Evolutionary conservation across 2,113 vertebrate species (phyloP).

Genomic region (Sphaerodactylus townsendi): DNA sequence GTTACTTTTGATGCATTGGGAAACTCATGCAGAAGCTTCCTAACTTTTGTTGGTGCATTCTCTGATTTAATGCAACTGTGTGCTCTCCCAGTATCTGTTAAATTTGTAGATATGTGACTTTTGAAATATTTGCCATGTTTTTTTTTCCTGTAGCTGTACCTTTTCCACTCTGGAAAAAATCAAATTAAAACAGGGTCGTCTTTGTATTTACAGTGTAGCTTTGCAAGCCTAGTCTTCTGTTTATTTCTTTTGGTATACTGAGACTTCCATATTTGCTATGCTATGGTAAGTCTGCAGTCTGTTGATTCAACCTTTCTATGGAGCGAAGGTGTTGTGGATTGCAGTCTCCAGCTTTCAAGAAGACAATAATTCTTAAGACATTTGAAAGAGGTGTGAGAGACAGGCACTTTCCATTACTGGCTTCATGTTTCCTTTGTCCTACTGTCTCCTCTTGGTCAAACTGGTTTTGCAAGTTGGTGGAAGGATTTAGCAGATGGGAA

Average conservation of each 20-base stretch:
- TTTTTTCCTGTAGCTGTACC: neutral
- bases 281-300: too few relatives aligned
- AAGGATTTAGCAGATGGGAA: too few relatives aligned
- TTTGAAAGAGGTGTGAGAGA: neutral
- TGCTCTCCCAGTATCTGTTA: neutral
- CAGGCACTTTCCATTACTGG: neutral
- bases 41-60: neutral
- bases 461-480: neutral
- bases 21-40: neutral
- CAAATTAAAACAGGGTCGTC: neutral
- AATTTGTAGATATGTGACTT: neutral
- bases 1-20: neutral
- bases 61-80: neutral
- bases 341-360: too few relatives aligned
- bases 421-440: neutral
- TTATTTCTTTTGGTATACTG: neutral
- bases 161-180: neutral
- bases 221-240: neutral
- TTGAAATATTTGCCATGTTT: neutral
- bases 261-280: too few relatives aligned
- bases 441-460: neutral
- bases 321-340: too few relatives aligned
- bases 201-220: neutral
- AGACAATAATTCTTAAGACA: neutral
- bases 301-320: too few relatives aligned